These are phyloP conservation scores for Willisornis vidua DNA, from an alignment of 2,113 vertebrate genomes.

Conservation along the genomic window DNA sequence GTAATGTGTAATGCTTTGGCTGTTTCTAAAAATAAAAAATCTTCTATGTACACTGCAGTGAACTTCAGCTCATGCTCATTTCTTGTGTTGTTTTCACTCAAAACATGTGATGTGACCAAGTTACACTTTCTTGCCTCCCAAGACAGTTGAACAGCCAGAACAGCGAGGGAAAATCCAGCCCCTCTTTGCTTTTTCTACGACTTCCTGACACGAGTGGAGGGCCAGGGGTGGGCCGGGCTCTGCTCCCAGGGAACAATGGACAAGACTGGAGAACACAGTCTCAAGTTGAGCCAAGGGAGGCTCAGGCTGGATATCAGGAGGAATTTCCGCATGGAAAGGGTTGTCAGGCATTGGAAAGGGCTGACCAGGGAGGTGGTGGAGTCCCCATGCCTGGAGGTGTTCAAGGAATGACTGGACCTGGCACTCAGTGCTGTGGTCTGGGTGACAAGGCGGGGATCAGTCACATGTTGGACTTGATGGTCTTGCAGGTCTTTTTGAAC, in stretches of 20 bases:
- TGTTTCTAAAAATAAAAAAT: conserved; percentile 33
- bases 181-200: neutral
- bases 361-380: neutral
- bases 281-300: neutral
- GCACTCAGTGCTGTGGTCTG: neutral
- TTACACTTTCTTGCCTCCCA: neutral
- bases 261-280: neutral
- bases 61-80: neutral
- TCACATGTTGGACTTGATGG: neutral
- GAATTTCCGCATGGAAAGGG: neutral
- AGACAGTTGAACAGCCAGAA: neutral
- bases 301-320: neutral
- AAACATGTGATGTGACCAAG: neutral
- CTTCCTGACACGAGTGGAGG: neutral
- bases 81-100: neutral
- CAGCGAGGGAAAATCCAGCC: neutral
- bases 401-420: neutral
- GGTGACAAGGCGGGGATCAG: neutral
- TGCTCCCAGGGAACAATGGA: neutral
- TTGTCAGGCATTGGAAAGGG: rapidly evolving
- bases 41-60: neutral
- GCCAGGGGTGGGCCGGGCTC: neutral
- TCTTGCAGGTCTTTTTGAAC: neutral
- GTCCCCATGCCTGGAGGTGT: neutral
- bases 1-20: neutral